Percentiles rank a stretch among this genome's conserved stretches.
Conservation (phyloP, 2,797 vertebrate species). For the Coracias cyanogaster region DNA sequence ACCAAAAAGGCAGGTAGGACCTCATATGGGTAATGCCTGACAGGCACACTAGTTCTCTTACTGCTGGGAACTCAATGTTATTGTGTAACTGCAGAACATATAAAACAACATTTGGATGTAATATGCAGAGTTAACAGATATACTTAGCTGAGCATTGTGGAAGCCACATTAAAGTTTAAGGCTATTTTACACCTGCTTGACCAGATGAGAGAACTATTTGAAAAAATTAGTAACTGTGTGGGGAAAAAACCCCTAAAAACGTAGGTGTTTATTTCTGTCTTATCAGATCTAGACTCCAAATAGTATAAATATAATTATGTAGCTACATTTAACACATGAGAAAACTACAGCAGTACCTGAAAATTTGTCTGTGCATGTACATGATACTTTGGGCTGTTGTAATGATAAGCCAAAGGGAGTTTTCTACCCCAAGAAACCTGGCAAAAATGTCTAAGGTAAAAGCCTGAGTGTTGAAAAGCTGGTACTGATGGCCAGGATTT, state of each 20-base stretch:
- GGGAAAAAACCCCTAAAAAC: background rate
- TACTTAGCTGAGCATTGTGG: background rate
- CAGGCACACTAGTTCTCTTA: background rate
- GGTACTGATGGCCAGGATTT: background rate
- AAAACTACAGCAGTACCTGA: background rate
- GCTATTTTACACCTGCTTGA: background rate
- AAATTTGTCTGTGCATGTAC: background rate
- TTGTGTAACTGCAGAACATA: background rate
- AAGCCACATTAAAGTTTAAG: background rate
- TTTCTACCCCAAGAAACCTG: background rate
- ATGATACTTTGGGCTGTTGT: background rate
- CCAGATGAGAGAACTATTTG: background rate
- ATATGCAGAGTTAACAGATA: background rate
- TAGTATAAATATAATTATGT: background rate
- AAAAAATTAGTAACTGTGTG: background rate
- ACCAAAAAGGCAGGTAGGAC: conserved; percentile 89
- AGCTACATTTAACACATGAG: background rate
- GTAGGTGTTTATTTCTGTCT: background rate
- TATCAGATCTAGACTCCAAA: background rate
- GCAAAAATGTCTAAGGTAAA: background rate
- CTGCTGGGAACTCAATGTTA: background rate
- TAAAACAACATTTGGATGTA: background rate
- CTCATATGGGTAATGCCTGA: background rate
- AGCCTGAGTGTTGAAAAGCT: background rate
- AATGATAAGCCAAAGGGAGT: background rate